phyloP scores from a whole-genome alignment of 1,140 invertebrate species.

The Microplitis mediator region DNA sequence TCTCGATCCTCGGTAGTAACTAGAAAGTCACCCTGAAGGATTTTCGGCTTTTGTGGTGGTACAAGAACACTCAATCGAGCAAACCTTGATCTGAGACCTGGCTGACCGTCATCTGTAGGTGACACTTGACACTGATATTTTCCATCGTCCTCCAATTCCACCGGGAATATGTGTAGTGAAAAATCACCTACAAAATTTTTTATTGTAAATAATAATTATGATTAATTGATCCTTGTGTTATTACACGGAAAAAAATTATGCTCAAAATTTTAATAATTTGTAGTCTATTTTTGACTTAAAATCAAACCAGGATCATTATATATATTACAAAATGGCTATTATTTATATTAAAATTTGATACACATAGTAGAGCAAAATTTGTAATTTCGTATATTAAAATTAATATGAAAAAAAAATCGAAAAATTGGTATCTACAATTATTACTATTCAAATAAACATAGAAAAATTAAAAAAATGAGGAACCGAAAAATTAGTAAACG shows the following conservation, averaged over 20 bases:
- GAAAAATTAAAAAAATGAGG: no score
- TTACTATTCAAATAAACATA: no score
- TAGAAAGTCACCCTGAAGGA: slow-evolving; percentile 81
- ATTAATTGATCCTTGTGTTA: not conserved
- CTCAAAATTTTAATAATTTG: no score
- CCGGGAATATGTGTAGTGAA: slow-evolving; percentile 84
- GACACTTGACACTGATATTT: slow-evolving; percentile 89
- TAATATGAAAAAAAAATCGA: no score
- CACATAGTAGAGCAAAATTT: no score
- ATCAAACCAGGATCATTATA: no score
- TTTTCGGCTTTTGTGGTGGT: slow-evolving; percentile 86
- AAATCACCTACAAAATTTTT: slow-evolving; percentile 76
- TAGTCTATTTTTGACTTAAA: not conserved
- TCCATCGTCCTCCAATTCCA: slow-evolving; percentile 88
- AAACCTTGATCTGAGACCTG: slow-evolving; percentile 80
- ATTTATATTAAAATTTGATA: no score
- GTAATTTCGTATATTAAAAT: no score
- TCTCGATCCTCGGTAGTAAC: slow-evolving; percentile 86
- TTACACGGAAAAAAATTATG: no score
- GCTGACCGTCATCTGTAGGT: slow-evolving; percentile 73
- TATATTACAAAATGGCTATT: no score
- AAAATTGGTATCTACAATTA: no score
- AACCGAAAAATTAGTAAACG: no score
- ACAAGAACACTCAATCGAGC: slow-evolving; percentile 86
- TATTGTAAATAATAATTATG: not conserved